Base-by-base conservation (phyloP, 1,140 invertebrate species). In the Hormaphis cornu region DNA sequence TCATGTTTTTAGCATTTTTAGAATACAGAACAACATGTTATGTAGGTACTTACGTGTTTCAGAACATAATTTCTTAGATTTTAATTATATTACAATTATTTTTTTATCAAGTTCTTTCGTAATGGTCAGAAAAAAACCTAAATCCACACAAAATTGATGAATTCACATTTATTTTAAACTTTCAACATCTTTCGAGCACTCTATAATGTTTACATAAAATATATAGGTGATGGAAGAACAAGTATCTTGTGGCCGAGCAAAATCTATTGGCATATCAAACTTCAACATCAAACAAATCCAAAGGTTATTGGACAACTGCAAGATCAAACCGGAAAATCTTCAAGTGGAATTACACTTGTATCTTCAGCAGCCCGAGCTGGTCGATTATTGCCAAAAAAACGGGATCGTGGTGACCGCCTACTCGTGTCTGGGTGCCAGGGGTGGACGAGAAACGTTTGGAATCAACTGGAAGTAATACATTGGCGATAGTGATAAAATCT, bases 281-380 rank as follows among this genome's bases (percentile, higher is more conserved):
- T 92, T 91, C 73, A 91, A 88, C 74, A 79, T 84, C 71, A 74
- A 78, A 14, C 89, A 91, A 79, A 83, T 90, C 54, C 73, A 80
- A 58, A 80, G 82, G 35, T 82, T 91, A 53, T 79, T 86, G 48
- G 81, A 87, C 42, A 82, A 82, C 69, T 81, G 84, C 28, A 80
- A 81, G 69, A 83, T 90, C 22, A 84, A 83, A 70, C 89, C 88
- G 1, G 83, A 83, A 63, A 88, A 86, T 75, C 33, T 72, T 74
- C 92, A 93, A 81, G 85, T 92, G 37, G 93, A 96, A 78, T 87
- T 86, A 70, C 90, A 95, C 77, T 86, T 88, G 0, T 93, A 92
- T 74, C 80, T 94, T 33, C 88, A 86, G 71, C 91, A 96, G 75
- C 80, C 82, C 1, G 83, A 87, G 70, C 76, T 96, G n/a, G 80